These are phyloP conservation scores for Rhipidura dahli DNA, from an alignment of 2,113 vertebrate species.

Conservation along the genomic window DNA sequence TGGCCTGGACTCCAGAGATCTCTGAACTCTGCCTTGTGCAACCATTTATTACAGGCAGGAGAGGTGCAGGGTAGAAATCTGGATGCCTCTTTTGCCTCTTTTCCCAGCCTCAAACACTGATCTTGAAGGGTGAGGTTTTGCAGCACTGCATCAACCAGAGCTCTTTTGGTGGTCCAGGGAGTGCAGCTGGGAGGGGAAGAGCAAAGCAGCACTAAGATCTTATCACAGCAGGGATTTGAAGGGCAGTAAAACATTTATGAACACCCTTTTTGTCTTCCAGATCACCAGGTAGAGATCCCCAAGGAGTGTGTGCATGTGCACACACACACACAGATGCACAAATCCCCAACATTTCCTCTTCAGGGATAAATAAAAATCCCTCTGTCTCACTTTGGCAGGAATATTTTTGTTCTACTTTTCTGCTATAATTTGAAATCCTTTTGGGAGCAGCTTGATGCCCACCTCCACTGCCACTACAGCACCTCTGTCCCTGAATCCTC, in stretches of 20 bases:
- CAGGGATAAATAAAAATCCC: not conserved
- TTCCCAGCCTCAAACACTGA: not conserved
- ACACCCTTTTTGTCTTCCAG: not conserved
- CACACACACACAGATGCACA: not conserved
- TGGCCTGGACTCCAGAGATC: not conserved
- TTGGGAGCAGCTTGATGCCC: not conserved
- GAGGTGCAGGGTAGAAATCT: not conserved
- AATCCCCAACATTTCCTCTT: not conserved
- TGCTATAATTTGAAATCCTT: not conserved
- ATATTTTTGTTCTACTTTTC: not conserved
- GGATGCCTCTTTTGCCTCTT: not conserved
- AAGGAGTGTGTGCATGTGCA: not conserved
- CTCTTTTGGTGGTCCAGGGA: slow-evolving; percentile 14
- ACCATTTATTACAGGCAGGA: not conserved
- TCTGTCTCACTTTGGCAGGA: not conserved
- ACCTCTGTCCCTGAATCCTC: not conserved
- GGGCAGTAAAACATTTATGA: not conserved
- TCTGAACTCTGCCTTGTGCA: slow-evolving; percentile 15
- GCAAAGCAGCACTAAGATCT: not conserved
- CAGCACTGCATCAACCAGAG: not conserved
- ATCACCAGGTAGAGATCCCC: not conserved
- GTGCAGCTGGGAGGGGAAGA: not conserved
- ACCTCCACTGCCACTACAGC: not conserved
- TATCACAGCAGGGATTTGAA: not conserved
- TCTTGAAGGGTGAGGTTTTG: not conserved